phyloP scores from a whole-genome alignment of 2,113 vertebrate species.

The Sorex araneus region DNA sequence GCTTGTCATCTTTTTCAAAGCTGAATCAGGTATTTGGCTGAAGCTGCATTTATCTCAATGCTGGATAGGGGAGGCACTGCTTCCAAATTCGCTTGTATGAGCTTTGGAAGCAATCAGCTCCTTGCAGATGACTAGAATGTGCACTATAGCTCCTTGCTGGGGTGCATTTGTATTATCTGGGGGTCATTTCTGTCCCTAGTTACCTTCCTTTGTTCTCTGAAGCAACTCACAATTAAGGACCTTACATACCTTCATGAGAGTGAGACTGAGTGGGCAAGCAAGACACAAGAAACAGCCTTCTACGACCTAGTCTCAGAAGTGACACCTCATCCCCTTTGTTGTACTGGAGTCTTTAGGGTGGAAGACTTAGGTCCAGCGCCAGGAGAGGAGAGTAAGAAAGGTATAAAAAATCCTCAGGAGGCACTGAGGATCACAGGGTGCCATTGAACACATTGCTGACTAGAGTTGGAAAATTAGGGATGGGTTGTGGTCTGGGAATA shows the following conservation, averaged over 20 bases:
- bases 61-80: background rate
- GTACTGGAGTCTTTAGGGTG: background rate
- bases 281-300: background rate
- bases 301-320: background rate
- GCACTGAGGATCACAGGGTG: background rate
- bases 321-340: background rate
- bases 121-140: background rate
- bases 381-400: background rate
- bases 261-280: background rate
- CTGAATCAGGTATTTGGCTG: background rate
- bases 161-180: background rate
- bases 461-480: background rate
- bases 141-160: background rate
- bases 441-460: background rate
- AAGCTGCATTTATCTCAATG: background rate
- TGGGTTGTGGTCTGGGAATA: background rate
- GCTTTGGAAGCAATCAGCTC: background rate
- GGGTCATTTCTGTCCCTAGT: background rate
- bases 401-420: background rate
- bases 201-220: fast-evolving
- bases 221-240: background rate
- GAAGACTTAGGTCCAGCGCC: background rate
- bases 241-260: background rate
- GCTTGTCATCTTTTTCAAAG: background rate
- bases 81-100: background rate